Conservation (phyloP, 2,797 vertebrate genomes). For the Urocyon cinereoargenteus region DNA sequence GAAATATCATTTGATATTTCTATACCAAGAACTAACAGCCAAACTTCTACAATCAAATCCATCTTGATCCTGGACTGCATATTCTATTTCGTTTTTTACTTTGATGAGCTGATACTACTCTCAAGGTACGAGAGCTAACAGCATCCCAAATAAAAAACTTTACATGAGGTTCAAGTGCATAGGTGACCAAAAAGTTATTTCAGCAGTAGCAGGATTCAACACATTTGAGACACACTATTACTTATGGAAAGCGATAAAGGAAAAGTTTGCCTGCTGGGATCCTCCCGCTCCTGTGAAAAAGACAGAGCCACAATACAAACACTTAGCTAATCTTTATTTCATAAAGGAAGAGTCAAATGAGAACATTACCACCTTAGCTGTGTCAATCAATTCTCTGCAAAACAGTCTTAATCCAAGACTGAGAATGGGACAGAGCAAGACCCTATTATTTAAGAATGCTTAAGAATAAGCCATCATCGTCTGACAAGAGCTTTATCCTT, state of each 20-base stretch:
- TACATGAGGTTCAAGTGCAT: neutral
- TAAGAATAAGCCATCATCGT: neutral
- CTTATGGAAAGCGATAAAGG: neutral
- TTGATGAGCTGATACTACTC: slow-evolving; percentile 47
- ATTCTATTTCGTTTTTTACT: slow-evolving; percentile 51
- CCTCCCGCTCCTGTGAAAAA: slow-evolving; percentile 34
- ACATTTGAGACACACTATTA: slow-evolving; percentile 22
- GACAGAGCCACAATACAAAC: neutral
- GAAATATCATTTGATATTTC: slow-evolving; percentile 50
- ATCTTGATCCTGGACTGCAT: slow-evolving; percentile 37
- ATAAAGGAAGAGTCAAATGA: slow-evolving; percentile 62
- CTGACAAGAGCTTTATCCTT: slow-evolving; percentile 6
- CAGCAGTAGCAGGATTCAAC: slow-evolving; percentile 15
- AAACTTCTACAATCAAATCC: slow-evolving; percentile 62
- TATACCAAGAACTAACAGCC: slow-evolving; percentile 59
- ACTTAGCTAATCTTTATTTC: slow-evolving; percentile 57
- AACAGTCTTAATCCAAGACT: slow-evolving; percentile 45
- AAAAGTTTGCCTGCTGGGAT: slow-evolving; percentile 24
- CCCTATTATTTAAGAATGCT: neutral
- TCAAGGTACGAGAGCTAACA: slow-evolving; percentile 14
- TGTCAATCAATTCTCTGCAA: slow-evolving; percentile 34
- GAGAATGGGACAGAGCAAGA: neutral
- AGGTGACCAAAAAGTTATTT: neutral
- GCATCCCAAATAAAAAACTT: neutral
- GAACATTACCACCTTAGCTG: slow-evolving; percentile 26